Evolutionary conservation across 2,797 vertebrate genomes (phyloP).

Genomic region (Sciaenops ocellatus): DNA sequence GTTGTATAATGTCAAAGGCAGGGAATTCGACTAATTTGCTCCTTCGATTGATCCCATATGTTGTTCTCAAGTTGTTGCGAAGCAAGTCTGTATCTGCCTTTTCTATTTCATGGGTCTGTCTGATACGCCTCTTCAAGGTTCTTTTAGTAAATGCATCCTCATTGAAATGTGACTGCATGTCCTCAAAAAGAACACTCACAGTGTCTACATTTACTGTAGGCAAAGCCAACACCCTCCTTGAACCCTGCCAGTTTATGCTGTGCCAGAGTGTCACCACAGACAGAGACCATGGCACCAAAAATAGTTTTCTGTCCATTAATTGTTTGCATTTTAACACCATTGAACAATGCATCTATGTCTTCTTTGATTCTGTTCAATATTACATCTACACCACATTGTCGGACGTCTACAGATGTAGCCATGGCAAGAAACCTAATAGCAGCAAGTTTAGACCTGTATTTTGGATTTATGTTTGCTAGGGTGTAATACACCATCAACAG

Average conservation of each 20-base stretch:
- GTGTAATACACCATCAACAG: constrained; percentile 40
- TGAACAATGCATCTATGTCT: constrained; percentile 35
- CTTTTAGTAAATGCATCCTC: constrained; percentile 28
- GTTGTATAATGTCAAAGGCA: too few relatives aligned
- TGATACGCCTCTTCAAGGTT: neutral
- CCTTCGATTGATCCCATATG: too few relatives aligned
- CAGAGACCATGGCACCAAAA: constrained; percentile 28
- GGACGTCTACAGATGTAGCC: constrained; percentile 32
- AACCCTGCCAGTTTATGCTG: constrained; percentile 36
- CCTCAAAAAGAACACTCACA: constrained; percentile 34
- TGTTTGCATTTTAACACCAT: constrained; percentile 34
- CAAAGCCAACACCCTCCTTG: constrained; percentile 39
- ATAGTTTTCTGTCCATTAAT: constrained; percentile 25
- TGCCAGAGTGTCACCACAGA: constrained; percentile 35
- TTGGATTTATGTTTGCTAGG: constrained; percentile 42
- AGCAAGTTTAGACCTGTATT: constrained; percentile 42
- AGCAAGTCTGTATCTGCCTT: too few relatives aligned
- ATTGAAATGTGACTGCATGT: constrained; percentile 31
- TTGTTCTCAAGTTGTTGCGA: too few relatives aligned
- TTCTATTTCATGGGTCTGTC: too few relatives aligned
- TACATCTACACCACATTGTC: constrained; percentile 31
- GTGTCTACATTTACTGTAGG: constrained; percentile 33
- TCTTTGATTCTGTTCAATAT: constrained; percentile 43
- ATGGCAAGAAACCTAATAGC: constrained; percentile 41
- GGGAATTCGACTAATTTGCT: too few relatives aligned